Conservation (phyloP, 2,797 vertebrate genomes). For the Xiphophorus birchmanni region DNA sequence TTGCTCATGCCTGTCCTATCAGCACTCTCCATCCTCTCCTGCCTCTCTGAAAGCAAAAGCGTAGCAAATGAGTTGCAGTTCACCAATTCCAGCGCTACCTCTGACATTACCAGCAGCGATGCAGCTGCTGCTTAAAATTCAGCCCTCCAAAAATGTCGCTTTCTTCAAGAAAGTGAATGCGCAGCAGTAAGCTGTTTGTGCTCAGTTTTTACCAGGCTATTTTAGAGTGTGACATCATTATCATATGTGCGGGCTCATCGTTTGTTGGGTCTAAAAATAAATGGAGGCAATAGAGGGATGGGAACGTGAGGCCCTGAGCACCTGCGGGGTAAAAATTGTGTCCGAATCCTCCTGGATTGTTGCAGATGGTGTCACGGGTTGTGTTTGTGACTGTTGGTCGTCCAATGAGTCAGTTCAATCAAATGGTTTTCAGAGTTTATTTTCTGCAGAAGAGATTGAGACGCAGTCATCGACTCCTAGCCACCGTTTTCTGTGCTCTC, state of each 20-base stretch:
- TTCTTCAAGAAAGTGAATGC: conserved; percentile 21
- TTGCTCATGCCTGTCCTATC: background rate
- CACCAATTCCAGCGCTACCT: conserved; percentile 17
- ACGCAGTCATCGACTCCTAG: background rate
- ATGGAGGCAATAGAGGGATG: conserved; percentile 36
- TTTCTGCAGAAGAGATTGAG: background rate
- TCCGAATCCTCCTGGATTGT: conserved; percentile 6
- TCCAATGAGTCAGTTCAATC: background rate
- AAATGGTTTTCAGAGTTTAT: background rate
- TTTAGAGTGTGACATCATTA: conserved; percentile 63
- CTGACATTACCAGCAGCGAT: background rate
- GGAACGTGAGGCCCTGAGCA: conserved; percentile 16
- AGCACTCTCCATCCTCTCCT: background rate
- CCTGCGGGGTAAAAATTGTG: background rate
- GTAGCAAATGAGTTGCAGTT: conserved; percentile 17
- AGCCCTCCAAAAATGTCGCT: conserved; percentile 12
- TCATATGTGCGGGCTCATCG: conserved; percentile 59
- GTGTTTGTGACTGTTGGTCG: background rate
- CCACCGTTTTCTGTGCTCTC: background rate
- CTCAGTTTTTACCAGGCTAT: conserved; percentile 24
- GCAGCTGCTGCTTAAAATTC: conserved; percentile 16
- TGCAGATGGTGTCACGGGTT: background rate
- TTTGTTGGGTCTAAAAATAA: conserved; percentile 62
- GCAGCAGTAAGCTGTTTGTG: conserved; percentile 34
- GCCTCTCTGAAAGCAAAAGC: conserved; percentile 11